Base-by-base conservation (phyloP, 1,140 invertebrate species). In the Samia ricini region DNA sequence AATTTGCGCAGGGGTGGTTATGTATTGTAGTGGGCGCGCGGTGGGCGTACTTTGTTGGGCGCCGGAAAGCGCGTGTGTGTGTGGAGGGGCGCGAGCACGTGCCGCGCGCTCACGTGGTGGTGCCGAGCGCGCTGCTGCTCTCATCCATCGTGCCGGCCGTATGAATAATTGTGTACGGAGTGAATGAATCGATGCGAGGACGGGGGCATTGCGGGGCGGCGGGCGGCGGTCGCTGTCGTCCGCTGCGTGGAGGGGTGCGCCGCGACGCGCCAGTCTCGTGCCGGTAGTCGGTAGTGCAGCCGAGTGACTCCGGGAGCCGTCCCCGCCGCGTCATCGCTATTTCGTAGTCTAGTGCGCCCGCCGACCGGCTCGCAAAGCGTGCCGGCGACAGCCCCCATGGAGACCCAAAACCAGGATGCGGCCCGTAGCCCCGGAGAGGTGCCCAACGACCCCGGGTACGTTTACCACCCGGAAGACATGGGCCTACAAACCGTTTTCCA, bases 391-490 rank as follows among this genome's bases (percentile, higher is more conserved):
- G 72, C 79, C 73, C 74, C 83, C 83, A 95, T 95, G 94, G 94
- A 95, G 90, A 91, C 93, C 77, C 94, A 95, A 85, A 94, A 85
- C 81, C 94, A 94, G 91, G 95, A 95, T 76, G 93, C 93, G 72
- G 93, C 94, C 86, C 94, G 94, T 81, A 95, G 95, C 77, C 94
- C 95, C 76, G 94, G 94, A 60, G 96, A 97, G 92, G 95, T 96
- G 89, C 95, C 95, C 90, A 96, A 97, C 93, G 95, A 97, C 92
- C 96, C 96, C 89, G 96, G 96, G 95, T 97, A 95, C 92, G 94
- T 92, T 51, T 52, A 63, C 69, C 71, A 69, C 69, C 71, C 68
- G 76, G 73, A 71, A 69, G 67, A 74, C 57, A 33, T 66, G 68
- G 54, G 60, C 56, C 10, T 51, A 18, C n/a, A 12, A 19, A 20